Base-by-base conservation (phyloP, 2,113 vertebrate species). In the Symphodus melops region DNA sequence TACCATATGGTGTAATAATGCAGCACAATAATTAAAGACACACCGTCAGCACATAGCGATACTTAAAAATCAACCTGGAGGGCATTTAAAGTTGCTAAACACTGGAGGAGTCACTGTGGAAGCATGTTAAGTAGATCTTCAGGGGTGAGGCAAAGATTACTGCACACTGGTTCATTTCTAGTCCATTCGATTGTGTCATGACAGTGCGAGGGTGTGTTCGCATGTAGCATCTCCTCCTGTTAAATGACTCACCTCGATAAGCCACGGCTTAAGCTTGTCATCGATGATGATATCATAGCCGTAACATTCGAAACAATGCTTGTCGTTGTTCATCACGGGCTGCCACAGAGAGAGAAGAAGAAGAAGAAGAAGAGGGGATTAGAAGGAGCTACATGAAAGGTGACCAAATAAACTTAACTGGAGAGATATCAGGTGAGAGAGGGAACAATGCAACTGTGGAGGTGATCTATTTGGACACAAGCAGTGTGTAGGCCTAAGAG, bases 211-310 rank as follows among this genome's bases (percentile, higher is more conserved):
- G 16, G 8, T 11, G 9, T 55, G 56, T 9, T 0, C 9, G 20
- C 10, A 16, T 2, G 41, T 7, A 9, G 64, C 25, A 37, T 19
- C 8, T 9, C 17, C 8, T 8, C 17, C 8, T 64, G 17, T 23
- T n/a, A 16, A 48, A 52, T 16, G 0, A 57, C 87, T 94, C 86
- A 99, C 98, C 96, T 99, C 98, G 10, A 99, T 99, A 25, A 99
- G 95, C 98, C 98, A 99, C 0, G 98, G 98, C 88, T 99, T 99
- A 72, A 99, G 93, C 85, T 92, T 96, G 92, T 98, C 98, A 51
- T 99, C 98, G 9, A 99, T 98, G 77, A 99, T 99, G 92, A 99
- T 99, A 90, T 99, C 98, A 55, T 99, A 99, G 14, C 98, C 98
- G 0, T 99, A 99, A 83, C 98, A 99, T 63, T 99, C 98, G 42